Evolutionary conservation across 2,113 vertebrate species (phyloP).

Genomic region (Tachysurus vachellii): DNA sequence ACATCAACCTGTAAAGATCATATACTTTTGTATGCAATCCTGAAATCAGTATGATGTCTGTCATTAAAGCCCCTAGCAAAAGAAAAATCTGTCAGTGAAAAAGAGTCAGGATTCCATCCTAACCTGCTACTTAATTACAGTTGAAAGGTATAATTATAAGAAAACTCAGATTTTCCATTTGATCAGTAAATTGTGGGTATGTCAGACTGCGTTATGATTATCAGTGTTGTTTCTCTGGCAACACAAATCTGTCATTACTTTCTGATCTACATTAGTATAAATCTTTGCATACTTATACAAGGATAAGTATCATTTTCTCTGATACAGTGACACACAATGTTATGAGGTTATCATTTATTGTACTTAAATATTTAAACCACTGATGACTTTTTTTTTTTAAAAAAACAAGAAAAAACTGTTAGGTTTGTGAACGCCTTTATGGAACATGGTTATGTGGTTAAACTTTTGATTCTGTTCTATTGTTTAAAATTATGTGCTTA

Average conservation of each 20-base stretch:
- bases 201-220: neutral
- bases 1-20: neutral
- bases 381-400: neutral
- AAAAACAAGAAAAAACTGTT: neutral
- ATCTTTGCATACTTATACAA: neutral
- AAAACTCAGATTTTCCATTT: neutral
- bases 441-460: slow-evolving; percentile 14
- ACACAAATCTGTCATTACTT: neutral
- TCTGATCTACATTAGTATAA: neutral
- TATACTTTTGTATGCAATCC: neutral
- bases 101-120: neutral
- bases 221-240: neutral
- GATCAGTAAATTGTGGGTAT: neutral
- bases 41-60: neutral
- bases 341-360: neutral
- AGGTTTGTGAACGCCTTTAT: neutral
- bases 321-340: no score
- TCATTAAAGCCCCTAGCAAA: neutral
- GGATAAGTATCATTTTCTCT: neutral
- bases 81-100: neutral
- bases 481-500: neutral
- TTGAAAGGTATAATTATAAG: neutral
- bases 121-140: neutral
- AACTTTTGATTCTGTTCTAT: neutral
- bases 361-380: neutral